Conservation (phyloP, 2,888 invertebrate genomes). For the Tetramorium bicarinatum region DNA sequence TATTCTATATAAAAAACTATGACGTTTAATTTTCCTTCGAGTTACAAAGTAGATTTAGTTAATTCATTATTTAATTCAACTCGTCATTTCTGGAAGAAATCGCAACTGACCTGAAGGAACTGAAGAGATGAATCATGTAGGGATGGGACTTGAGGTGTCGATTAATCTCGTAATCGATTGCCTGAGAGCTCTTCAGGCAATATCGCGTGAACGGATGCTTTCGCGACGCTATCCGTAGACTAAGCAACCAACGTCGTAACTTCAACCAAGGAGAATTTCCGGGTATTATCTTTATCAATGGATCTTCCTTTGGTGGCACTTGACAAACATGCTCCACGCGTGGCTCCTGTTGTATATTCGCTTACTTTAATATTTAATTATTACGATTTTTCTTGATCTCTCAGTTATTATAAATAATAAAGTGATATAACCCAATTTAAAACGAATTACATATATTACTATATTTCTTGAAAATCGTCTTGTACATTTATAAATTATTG, state of each 20-base stretch:
- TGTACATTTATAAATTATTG: neutral
- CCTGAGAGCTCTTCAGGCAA: slow-evolving; percentile 82
- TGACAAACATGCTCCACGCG: slow-evolving; percentile 75
- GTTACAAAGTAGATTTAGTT: neutral
- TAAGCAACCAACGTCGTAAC: slow-evolving; percentile 74
- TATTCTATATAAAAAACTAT: slow-evolving; percentile 67
- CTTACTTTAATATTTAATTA: slow-evolving; percentile 9
- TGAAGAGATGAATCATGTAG: slow-evolving; percentile 86
- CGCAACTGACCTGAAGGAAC: slow-evolving; percentile 80
- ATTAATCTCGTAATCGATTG: slow-evolving; percentile 83
- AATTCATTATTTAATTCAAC: neutral
- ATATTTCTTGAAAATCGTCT: neutral
- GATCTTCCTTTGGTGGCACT: slow-evolving; percentile 66
- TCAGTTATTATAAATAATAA: slow-evolving; percentile 3
- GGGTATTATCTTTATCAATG: slow-evolving; percentile 60
- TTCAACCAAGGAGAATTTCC: slow-evolving; percentile 62
- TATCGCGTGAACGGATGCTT: slow-evolving; percentile 78
- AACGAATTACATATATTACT: neutral
- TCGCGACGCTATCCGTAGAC: slow-evolving; percentile 72
- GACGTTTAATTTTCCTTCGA: neutral
- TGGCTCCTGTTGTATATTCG: slow-evolving; percentile 60
- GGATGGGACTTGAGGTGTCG: slow-evolving; percentile 81
- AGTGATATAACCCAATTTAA: neutral
- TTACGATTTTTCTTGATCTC: neutral
- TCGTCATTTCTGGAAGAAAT: neutral